These are phyloP conservation scores for Odontothrips loti DNA, from an alignment of 2,888 invertebrate genomes.

Conservation along the genomic window DNA sequence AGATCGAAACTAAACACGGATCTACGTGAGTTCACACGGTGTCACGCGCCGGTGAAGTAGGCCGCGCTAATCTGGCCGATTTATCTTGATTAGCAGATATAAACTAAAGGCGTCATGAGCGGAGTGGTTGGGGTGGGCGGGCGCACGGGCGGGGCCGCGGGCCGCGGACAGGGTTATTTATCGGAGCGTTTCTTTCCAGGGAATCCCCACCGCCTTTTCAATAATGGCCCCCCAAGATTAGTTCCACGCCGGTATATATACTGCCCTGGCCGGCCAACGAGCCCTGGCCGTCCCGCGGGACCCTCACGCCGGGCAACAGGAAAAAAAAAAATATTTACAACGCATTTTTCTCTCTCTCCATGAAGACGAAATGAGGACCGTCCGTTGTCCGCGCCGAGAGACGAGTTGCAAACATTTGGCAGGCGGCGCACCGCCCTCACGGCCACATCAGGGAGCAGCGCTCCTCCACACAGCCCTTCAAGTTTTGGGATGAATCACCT, in stretches of 20 bases:
- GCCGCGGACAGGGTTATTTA: not conserved
- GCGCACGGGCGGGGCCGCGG: not conserved
- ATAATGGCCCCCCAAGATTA: not conserved
- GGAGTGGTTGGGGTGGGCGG: not conserved
- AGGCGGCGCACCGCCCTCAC: too few relatives aligned
- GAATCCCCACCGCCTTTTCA: not conserved
- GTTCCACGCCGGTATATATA: not conserved
- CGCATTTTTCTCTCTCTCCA: too few relatives aligned
- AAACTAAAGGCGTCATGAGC: not conserved
- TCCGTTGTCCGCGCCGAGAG: too few relatives aligned
- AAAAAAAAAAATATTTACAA: too few relatives aligned
- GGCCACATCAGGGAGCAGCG: too few relatives aligned
- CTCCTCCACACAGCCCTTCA: too few relatives aligned
- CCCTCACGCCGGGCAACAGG: too few relatives aligned
- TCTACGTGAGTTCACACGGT: not conserved
- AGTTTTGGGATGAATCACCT: not conserved
- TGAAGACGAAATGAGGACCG: too few relatives aligned
- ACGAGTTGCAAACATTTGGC: too few relatives aligned
- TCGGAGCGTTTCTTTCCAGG: not conserved
- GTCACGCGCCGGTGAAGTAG: not conserved
- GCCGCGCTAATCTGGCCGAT: not conserved
- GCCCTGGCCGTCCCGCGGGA: too few relatives aligned
- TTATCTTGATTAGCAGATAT: not conserved
- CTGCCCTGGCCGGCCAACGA: too few relatives aligned
- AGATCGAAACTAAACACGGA: not conserved